Evolutionary conservation across 2,797 vertebrate species (phyloP).

Genomic region (Chromis chromis): DNA sequence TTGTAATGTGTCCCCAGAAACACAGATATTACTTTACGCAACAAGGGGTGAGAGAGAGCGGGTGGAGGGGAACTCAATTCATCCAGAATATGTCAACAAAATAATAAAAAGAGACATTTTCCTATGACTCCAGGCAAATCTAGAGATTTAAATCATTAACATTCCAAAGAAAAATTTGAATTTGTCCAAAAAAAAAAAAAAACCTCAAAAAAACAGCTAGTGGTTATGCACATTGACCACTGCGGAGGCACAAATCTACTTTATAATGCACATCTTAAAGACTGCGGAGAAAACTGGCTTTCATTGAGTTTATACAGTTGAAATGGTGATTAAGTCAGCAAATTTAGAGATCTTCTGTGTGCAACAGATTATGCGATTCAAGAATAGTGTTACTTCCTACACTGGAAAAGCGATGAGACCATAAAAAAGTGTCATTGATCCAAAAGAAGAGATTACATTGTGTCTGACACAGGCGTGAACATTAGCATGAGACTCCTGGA

Average conservation of each 20-base stretch:
- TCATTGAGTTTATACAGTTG: conserved; percentile 17
- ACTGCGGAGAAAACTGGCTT: background rate
- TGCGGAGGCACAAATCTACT: background rate
- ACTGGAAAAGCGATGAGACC: conserved; percentile 59
- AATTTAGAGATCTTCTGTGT: conserved; percentile 23
- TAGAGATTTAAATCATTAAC: conserved; percentile 59
- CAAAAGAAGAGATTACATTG: conserved; percentile 80
- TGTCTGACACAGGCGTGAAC: conserved; percentile 77
- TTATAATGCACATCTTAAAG: conserved; percentile 6
- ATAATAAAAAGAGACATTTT: conserved; percentile 62
- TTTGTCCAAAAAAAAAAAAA: conserved; percentile 45
- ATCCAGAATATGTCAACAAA: conserved; percentile 78
- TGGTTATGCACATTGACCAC: too few species aligned
- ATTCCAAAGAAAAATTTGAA: conserved; percentile 42
- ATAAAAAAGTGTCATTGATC: conserved; percentile 76
- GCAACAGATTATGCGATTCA: conserved; percentile 38
- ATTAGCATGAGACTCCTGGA: conserved; percentile 80
- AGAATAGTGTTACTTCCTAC: conserved; percentile 56
- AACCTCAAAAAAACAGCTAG: background rate
- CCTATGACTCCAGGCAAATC: conserved; percentile 67
- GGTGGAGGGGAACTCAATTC: conserved; percentile 48
- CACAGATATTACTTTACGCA: conserved; percentile 71
- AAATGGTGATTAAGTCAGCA: conserved; percentile 38
- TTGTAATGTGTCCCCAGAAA: conserved; percentile 80
- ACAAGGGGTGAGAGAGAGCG: conserved; percentile 21